Conservation (phyloP, 1,140 invertebrate genomes). For the Leptinotarsa texana region DNA sequence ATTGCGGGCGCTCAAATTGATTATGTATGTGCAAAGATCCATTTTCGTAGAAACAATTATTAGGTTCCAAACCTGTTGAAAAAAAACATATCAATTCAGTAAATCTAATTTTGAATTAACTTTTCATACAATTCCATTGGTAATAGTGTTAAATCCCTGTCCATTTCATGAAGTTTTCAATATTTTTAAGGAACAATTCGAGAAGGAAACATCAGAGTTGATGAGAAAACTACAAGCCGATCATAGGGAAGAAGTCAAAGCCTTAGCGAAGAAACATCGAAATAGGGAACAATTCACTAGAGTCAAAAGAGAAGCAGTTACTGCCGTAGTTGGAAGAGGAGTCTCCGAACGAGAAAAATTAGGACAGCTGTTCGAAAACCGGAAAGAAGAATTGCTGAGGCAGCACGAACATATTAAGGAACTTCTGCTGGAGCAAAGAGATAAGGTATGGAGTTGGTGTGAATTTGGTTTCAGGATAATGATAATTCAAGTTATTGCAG, state of each 20-base stretch:
- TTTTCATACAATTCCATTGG: too few species aligned
- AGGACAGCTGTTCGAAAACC: conserved; percentile 73
- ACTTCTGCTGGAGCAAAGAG: conserved; percentile 69
- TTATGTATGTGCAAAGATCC: too few species aligned
- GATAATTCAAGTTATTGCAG: too few species aligned
- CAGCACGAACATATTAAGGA: conserved; percentile 77
- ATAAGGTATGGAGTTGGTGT: conserved; percentile 61
- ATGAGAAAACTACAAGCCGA: conserved; percentile 81
- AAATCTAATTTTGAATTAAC: too few species aligned
- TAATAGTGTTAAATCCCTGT: too few species aligned
- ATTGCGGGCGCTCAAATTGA: too few species aligned
- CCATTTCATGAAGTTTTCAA: too few species aligned
- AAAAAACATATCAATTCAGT: too few species aligned
- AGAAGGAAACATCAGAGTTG: conserved; percentile 79
- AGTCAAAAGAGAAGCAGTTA: conserved; percentile 75
- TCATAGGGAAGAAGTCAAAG: conserved; percentile 85
- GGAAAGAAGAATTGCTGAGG: conserved; percentile 73
- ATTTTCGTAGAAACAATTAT: too few species aligned
- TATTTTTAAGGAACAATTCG: conserved; percentile 62
- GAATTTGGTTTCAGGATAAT: too few species aligned
- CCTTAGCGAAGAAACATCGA: conserved; percentile 75
- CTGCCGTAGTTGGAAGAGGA: conserved; percentile 78
- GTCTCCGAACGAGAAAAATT: conserved; percentile 79
- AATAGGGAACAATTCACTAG: conserved; percentile 89
- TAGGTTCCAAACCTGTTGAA: too few species aligned